These are phyloP conservation scores for Hemichromis elongatus DNA, from an alignment of 2,113 vertebrate species.

Conservation along the genomic window DNA sequence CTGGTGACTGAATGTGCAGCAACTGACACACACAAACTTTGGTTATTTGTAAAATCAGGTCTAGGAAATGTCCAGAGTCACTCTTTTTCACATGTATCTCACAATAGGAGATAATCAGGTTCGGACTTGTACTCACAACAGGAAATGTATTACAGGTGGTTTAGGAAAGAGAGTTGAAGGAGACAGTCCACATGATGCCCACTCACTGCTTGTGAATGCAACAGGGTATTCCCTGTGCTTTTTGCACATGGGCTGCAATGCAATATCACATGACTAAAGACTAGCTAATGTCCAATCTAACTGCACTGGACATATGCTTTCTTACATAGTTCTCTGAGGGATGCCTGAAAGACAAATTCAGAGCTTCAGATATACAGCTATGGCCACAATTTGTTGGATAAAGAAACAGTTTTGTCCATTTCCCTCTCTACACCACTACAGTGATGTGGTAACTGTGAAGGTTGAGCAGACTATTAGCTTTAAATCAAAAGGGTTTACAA, in stretches of 20 bases:
- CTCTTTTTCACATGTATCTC: not conserved
- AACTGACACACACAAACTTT: not conserved
- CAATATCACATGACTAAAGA: not conserved
- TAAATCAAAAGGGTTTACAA: not conserved
- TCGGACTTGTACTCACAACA: not conserved
- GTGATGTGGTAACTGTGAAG: not conserved
- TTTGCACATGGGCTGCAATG: not conserved
- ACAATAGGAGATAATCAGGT: not conserved
- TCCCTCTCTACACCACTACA: not conserved
- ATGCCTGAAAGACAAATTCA: not conserved
- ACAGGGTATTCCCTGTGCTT: not conserved
- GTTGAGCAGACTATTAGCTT: not conserved
- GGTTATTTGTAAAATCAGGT: not conserved
- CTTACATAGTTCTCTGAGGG: not conserved
- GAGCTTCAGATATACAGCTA: not conserved
- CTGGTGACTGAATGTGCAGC: not conserved
- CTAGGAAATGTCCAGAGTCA: not conserved
- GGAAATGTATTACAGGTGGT: not conserved
- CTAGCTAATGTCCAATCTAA: not conserved
- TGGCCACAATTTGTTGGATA: not conserved
- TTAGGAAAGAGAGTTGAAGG: not conserved
- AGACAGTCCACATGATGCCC: not conserved
- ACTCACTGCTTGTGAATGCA: not conserved
- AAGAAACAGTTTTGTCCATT: not conserved
- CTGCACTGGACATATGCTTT: not conserved